Evolutionary conservation across 2,113 vertebrate species (phyloP).

Genomic region (Tamias sibiricus): DNA sequence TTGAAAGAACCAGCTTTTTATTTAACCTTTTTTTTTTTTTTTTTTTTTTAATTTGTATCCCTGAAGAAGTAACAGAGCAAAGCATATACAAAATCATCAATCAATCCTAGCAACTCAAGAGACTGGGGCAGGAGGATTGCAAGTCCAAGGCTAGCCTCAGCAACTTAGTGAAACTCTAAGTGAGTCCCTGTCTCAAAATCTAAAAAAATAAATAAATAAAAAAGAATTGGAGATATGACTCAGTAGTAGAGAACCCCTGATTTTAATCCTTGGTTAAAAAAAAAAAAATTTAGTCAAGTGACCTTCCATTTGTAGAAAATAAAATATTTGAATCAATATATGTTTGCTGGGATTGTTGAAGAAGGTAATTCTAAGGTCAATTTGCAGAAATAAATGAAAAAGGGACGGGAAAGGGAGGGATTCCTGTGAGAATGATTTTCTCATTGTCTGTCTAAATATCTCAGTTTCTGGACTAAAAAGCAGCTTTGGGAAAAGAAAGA

Average conservation of each 20-base stretch:
- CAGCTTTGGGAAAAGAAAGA: neutral
- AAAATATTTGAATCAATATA: neutral
- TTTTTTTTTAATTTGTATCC: neutral
- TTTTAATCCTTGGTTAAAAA: too few relatives aligned
- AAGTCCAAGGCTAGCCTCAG: too few relatives aligned
- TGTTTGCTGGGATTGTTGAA: neutral
- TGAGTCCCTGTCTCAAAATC: too few relatives aligned
- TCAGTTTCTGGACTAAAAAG: neutral
- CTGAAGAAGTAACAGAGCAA: neutral
- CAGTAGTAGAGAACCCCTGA: too few relatives aligned
- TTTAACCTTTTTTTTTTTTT: neutral
- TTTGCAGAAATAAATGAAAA: neutral
- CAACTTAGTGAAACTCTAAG: too few relatives aligned
- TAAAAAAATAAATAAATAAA: too few relatives aligned
- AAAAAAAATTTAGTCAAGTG: neutral
- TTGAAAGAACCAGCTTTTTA: neutral
- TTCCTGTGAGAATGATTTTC: neutral
- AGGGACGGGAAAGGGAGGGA: neutral
- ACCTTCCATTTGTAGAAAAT: neutral
- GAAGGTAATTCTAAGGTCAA: neutral
- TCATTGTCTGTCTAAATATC: neutral
- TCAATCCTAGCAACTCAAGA: neutral
- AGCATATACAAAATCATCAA: neutral
- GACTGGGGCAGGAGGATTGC: too few relatives aligned
- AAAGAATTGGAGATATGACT: too few relatives aligned